Evolutionary conservation across 2,797 vertebrate genomes (phyloP).

Genomic region (Cephalopachus bancanus): DNA sequence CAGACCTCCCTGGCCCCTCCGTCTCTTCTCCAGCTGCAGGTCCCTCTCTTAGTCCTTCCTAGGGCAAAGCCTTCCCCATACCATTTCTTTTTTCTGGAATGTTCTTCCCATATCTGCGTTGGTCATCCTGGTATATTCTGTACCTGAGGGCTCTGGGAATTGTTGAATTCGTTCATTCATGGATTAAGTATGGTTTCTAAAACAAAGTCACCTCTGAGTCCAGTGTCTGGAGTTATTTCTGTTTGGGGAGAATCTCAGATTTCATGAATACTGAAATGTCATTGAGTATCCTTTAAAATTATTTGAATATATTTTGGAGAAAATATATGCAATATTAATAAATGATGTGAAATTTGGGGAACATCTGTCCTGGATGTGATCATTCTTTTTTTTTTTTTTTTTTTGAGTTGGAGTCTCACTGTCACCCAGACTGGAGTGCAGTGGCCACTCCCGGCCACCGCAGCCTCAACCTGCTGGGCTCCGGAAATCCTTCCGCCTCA

Average conservation of each 20-base stretch:
- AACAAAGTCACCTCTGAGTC: background rate
- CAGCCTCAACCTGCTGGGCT: too few species aligned
- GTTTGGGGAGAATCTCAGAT: slow-evolving; percentile 32
- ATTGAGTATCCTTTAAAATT: slow-evolving; percentile 30
- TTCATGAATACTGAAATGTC: slow-evolving; percentile 9
- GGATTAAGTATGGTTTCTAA: background rate
- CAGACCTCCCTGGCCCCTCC: background rate
- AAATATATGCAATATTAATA: background rate
- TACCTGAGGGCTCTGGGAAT: background rate
- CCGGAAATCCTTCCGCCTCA: too few species aligned
- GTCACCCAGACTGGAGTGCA: too few species aligned
- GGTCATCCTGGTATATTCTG: background rate
- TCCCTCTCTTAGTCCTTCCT: background rate
- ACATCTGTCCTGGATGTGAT: background rate
- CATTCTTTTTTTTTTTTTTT: too few species aligned
- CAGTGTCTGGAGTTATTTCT: slow-evolving; percentile 17
- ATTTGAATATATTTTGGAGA: slow-evolving; percentile 13
- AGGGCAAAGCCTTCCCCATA: background rate
- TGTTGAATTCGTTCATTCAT: slow-evolving; percentile 18
- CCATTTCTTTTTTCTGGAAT: background rate
- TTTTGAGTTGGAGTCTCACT: too few species aligned
- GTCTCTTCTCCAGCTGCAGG: background rate
- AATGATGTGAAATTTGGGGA: background rate
- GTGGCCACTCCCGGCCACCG: too few species aligned
- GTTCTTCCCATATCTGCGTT: background rate